Base-by-base conservation (phyloP, 2,888 invertebrate genomes). In the Cyrtodaria siliqua region DNA sequence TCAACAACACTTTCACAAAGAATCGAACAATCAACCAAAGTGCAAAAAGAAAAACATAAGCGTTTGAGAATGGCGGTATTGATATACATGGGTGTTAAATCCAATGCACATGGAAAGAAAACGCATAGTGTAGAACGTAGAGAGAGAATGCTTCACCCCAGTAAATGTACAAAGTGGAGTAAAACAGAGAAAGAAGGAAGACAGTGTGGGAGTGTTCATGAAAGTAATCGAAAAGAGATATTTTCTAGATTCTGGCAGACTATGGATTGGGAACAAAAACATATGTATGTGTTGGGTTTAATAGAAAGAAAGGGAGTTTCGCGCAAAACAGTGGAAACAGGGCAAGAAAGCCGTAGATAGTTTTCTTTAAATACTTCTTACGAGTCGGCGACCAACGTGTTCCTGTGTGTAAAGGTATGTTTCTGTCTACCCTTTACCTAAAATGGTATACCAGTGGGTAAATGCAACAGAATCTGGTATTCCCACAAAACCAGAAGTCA, bases 201-300 rank as follows among this genome's bases (percentile, higher is more conserved):
- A n/a, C n/a, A n/a, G n/a, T n/a, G n/a, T n/a, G n/a, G n/a, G n/a
- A n/a, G n/a, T n/a, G n/a, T n/a, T n/a, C n/a, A 44, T 44, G 44
- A 44, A 44, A 44, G n/a, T 44, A 6, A 44, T 16, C 6, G 44
- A 44, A 52, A 52, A 52, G 52, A 20, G 14, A 52, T 52, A 24
- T 52, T 52, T 23, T 9, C 14, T 52, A 23, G 20, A 52, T 52
- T 52, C 16, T 52, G 23, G 52, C 8, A 23, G 8, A 4, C 3
- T 3, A 9, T 52, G 14, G 23, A 20, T 52, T 52, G 52, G 52
- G 52, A 49, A 9, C 24, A 52, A 52, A 52, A 23, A 16, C 3
- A 16, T 3, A 52, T 52, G 3, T 52, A 52, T 52, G 23, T 52
- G 8, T 3, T 23, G 8, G 23, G 24, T 52, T 26, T 52, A 24